These are phyloP conservation scores for Listrodromus nycthemerus DNA, from an alignment of 2,888 invertebrate genomes.

Conservation along the genomic window DNA sequence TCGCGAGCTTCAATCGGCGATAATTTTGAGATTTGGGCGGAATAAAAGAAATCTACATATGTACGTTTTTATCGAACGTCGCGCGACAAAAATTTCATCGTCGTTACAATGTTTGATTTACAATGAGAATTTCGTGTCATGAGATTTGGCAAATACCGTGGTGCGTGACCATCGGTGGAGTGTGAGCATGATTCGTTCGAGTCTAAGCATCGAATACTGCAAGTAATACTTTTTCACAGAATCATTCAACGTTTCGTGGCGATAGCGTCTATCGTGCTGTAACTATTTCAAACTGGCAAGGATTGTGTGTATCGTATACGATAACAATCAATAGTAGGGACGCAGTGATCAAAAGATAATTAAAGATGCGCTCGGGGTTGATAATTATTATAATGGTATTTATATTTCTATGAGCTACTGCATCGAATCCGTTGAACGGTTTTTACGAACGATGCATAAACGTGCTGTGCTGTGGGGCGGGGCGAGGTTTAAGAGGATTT, in stretches of 20 bases:
- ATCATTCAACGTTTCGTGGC: conserved; percentile 59
- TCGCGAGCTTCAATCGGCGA: conserved; percentile 66
- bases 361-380: conserved; percentile 56
- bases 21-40: not conserved
- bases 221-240: conserved; percentile 82
- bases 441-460: conserved; percentile 62
- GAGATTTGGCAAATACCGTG: conserved; percentile 24
- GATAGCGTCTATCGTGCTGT: conserved; percentile 66
- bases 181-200: conserved; percentile 46
- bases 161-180: conserved; percentile 14
- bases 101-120: conserved; percentile 9
- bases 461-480: conserved; percentile 60
- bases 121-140: not conserved
- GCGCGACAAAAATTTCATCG: not conserved
- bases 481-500: conserved; percentile 28
- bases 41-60: conserved; percentile 1
- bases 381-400: conserved; percentile 7
- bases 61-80: not conserved
- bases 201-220: conserved; percentile 52
- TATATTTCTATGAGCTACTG: conserved; percentile 54
- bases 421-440: conserved; percentile 50
- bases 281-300: conserved; percentile 56
- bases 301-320: conserved; percentile 15
- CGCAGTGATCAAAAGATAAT: conserved; percentile 59
- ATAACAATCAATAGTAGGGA: conserved; percentile 30